Conservation (phyloP, 2,797 vertebrate species). For the Hafferia zeledoni region DNA sequence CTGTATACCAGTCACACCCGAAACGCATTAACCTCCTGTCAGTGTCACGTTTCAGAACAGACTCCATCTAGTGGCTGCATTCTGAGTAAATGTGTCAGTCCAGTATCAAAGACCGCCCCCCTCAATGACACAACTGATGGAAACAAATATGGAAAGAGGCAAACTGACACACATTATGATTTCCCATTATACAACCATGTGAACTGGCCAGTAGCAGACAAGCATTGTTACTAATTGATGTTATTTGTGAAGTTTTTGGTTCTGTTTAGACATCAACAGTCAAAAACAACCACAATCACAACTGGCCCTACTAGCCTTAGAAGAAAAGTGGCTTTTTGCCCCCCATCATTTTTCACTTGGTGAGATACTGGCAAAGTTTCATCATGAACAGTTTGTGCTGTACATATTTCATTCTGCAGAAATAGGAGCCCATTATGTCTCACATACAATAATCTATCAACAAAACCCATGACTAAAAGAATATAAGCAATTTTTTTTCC, state of each 20-base stretch:
- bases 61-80: constrained; percentile 35
- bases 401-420: background rate
- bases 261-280: background rate
- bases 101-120: background rate
- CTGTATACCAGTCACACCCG: rapidly evolving
- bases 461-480: background rate
- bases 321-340: background rate
- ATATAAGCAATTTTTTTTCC: background rate
- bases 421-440: rapidly evolving
- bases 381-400: background rate
- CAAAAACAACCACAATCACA: background rate
- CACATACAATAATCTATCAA: background rate
- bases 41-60: rapidly evolving
- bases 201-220: background rate
- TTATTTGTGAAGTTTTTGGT: background rate
- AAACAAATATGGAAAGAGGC: background rate
- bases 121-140: background rate
- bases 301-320: background rate
- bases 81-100: background rate
- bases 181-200: background rate
- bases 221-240: background rate
- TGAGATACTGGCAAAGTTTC: background rate
- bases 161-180: background rate
- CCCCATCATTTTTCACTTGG: background rate
- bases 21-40: rapidly evolving